Base-by-base conservation (phyloP, 1,140 invertebrate species). In the Limonius californicus region DNA sequence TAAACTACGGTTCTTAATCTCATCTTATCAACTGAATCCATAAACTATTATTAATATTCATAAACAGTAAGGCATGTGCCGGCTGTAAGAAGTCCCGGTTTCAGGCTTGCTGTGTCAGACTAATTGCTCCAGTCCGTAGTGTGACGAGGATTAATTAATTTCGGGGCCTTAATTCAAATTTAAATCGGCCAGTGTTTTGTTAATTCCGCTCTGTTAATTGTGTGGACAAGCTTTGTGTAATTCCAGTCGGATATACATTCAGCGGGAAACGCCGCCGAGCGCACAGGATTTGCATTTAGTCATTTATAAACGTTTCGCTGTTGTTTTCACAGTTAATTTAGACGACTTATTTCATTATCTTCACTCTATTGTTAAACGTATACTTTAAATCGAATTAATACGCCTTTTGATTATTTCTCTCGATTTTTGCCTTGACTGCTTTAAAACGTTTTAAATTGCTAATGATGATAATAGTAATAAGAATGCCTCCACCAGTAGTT, bases 61-160 rank as follows among this genome's bases (percentile, higher is more conserved):
- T 55, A 55, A 55, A 55, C 54, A 35, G 54, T 55, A 55, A 55
- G 56, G 56, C 56, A 35, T 35, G 39, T 57, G 56, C 18, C 56
- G 32, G 56, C 53, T 50, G 45, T 50, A 50, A 50, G 53, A 55
- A 23, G 53, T 32, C 27, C 21, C 53, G 21, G 53, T 55, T 23
- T 23, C 53, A 18, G 53, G 53, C 21, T 19, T 55, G 45, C 64
- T 62, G 62, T 67, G 65, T 63, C 63, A 61, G 67, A 64, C 73
- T 75, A 75, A 75, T 75, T 73, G 73, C 70, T 69, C 56, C 54
- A 69, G 70, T 72, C 69, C 69, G 66, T 72, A 70, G 68, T 71
- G 67, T 73, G 73, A 75, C 73, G 71, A 65, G 68, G 70, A 75
- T 75, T 75, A 73, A 75, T 75, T 75, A 75, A 72, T 74, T 73